phyloP scores from a whole-genome alignment of 2,113 vertebrate species.

The Eolophus roseicapilla region DNA sequence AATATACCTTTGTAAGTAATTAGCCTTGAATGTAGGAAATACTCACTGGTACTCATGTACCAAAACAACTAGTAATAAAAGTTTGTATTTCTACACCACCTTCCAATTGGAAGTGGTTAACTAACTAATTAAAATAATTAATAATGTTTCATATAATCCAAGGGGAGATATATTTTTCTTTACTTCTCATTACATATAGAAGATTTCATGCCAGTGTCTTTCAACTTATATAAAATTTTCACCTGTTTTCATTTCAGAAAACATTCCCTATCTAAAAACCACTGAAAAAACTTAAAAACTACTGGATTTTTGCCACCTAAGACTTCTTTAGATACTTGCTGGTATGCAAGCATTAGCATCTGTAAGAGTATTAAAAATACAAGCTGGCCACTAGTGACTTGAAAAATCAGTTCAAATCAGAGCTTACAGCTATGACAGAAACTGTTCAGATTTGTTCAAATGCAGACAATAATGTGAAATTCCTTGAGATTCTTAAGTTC shows the following conservation, averaged over 20 bases:
- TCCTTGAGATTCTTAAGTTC: neutral
- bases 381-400: neutral
- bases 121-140: neutral
- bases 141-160: neutral
- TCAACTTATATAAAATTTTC: neutral
- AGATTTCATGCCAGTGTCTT: neutral
- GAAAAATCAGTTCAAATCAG: neutral
- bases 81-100: neutral
- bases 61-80: neutral
- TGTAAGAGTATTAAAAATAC: neutral
- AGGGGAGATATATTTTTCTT: neutral
- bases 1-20: neutral
- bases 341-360: neutral
- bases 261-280: neutral
- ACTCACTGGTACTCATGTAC: neutral
- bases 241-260: neutral
- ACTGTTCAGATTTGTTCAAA: neutral
- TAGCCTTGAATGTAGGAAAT: neutral
- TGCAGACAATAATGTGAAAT: neutral
- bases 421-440: neutral
- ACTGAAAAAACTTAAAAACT: neutral
- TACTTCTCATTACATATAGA: neutral
- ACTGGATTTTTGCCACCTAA: neutral
- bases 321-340: neutral
- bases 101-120: neutral